Evolutionary conservation across 2,797 vertebrate species (phyloP).

Genomic region (Melanotaenia pygmaea): DNA sequence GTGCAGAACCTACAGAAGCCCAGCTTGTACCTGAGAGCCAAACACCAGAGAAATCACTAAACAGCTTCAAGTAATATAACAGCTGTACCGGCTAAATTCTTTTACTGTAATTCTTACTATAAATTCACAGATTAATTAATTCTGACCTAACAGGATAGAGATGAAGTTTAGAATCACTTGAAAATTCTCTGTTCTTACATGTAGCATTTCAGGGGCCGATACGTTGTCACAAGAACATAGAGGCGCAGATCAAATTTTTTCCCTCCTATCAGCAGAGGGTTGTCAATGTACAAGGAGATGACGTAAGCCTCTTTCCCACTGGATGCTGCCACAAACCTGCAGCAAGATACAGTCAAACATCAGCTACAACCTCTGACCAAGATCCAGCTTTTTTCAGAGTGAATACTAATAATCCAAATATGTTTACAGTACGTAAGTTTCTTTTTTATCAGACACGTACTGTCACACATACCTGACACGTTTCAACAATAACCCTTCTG

Average conservation of each 20-base stretch:
- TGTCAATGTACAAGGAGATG: conserved; percentile 97
- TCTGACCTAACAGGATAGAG: neutral
- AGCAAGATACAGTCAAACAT: neutral
- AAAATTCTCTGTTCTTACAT: conserved; percentile 84
- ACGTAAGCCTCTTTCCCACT: conserved; percentile 96
- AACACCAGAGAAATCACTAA: conserved; percentile 2
- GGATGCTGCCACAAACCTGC: conserved; percentile 89
- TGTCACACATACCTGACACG: too few species aligned
- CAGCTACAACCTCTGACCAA: conserved; percentile 1
- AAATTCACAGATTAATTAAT: neutral
- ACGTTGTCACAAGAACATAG: conserved; percentile 95
- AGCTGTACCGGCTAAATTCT: neutral
- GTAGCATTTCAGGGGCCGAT: conserved; percentile 95
- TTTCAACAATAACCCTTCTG: too few species aligned
- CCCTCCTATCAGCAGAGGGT: conserved; percentile 94
- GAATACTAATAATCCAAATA: neutral
- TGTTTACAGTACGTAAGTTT: too few species aligned
- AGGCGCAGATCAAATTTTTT: conserved; percentile 98
- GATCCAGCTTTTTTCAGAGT: neutral
- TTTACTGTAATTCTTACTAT: neutral
- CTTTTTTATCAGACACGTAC: too few species aligned
- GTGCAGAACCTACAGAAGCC: conserved; percentile 99
- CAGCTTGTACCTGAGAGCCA: conserved; percentile 90
- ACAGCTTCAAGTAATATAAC: neutral
- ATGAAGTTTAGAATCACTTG: neutral